Conservation (phyloP, 2,797 vertebrate genomes). For the Phylloscopus collybita region DNA sequence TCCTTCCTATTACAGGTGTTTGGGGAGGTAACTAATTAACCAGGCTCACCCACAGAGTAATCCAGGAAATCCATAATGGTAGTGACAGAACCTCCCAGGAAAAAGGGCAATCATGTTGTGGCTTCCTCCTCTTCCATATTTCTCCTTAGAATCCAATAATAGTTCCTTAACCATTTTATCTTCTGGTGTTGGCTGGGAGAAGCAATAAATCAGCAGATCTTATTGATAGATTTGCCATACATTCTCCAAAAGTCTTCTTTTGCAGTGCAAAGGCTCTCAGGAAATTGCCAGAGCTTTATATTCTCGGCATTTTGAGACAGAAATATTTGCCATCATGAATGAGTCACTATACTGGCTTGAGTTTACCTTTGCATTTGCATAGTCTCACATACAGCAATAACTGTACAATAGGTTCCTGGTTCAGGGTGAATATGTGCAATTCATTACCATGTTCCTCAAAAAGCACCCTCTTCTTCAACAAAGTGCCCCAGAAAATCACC, state of each 20-base stretch:
- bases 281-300: not conserved
- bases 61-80: not conserved
- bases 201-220: not conserved
- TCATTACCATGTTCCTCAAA: not conserved
- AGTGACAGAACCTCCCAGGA: not conserved
- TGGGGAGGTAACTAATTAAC: not conserved
- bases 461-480: not conserved
- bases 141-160: not conserved
- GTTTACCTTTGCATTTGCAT: not conserved
- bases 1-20: not conserved
- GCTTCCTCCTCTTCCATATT: not conserved
- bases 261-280: not conserved
- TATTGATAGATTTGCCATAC: not conserved
- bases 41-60: not conserved
- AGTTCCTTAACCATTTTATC: not conserved
- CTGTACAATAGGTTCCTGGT: not conserved
- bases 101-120: not conserved
- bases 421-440: not conserved
- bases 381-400: not conserved
- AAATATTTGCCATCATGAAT: not conserved
- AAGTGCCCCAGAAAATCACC: not conserved
- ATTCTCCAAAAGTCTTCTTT: not conserved
- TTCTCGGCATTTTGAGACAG: not conserved
- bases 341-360: not conserved
- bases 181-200: not conserved